Base-by-base conservation (phyloP, 2,888 invertebrate genomes). In the Apamea anceps region DNA sequence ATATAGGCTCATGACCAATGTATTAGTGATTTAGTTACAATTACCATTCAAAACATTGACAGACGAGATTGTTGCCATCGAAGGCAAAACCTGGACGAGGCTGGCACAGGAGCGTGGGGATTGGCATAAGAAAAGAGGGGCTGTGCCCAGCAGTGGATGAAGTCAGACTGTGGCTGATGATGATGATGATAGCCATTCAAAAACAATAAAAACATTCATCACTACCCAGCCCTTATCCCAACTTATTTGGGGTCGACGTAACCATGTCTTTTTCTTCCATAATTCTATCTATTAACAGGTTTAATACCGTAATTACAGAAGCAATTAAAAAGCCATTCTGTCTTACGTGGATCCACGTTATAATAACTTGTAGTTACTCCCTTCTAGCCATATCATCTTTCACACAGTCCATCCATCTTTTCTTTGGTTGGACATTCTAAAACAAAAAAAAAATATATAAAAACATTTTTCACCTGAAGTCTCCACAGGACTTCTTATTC, bases 401-500 rank as follows among this genome's bases (percentile, higher is more conserved):
- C 25, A 57, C 54, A 57, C 6, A 54, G 54, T 54, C 25, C 8
- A 54, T 2, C 21, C 21, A 57, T 60, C 12, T 10, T 10, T 57
- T 57, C 57, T 57, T 57, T 57, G 25, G 12, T 57, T 60, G 13
- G 2, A 10, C 2, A 60, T 63, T 8, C 18, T 8, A 65, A 37
- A 45, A 42, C 0, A 60, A 60, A 45, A 0, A 68, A 63, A 60
- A 1, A 12, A 28, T n/a, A n/a, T n/a, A n/a, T n/a, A n/a, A 10
- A 28, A 77, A 51, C 7, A 65, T 48, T 37, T 51, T 71, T 65
- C 37, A 75, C 45, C 28, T 62, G 70, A 73, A 82, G 79, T 88
- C 92, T 92, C 93, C 72, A 89, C 71, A 15, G 1, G 51, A 57
- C 15, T 89, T 76, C 15, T 37, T 95, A 91, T 91, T 95, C 95